phyloP scores from a whole-genome alignment of 2,113 vertebrate species.

The Ivindomyrus marchei region DNA sequence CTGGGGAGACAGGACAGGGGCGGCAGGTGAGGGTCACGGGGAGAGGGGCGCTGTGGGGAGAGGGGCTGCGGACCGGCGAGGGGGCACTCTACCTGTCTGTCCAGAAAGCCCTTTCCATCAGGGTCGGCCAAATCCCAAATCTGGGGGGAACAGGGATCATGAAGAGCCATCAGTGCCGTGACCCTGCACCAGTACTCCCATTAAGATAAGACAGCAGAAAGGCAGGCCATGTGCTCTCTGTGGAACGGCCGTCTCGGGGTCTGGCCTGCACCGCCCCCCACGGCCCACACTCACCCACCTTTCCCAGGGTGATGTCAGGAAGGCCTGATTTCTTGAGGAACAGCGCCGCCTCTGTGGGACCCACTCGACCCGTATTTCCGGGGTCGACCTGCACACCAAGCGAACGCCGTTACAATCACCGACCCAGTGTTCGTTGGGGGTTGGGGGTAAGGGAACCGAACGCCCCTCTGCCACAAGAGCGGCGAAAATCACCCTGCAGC shows the following conservation, averaged over 20 bases:
- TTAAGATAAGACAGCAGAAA: not conserved
- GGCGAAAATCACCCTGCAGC: not conserved
- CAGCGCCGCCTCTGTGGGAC: conserved; percentile 84
- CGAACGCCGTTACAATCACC: not conserved
- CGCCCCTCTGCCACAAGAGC: not conserved
- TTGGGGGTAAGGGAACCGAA: not conserved
- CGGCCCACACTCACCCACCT: conserved; percentile 60
- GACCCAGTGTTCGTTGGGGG: not conserved
- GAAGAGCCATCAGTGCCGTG: not conserved
- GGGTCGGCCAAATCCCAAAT: conserved; percentile 98
- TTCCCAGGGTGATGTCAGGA: conserved; percentile 81
- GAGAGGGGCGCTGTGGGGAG: not conserved
- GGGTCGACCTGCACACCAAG: conserved; percentile 78
- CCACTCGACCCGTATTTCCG: conserved; percentile 78
- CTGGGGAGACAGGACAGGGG: conserved; percentile 44
- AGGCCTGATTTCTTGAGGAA: conserved; percentile 95
- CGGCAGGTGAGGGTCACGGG: not conserved
- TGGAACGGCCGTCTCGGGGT: not conserved
- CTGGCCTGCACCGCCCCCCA: not conserved
- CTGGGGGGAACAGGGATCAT: conserved; percentile 46
- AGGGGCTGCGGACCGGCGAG: not conserved
- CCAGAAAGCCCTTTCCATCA: conserved; percentile 91
- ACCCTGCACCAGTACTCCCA: not conserved
- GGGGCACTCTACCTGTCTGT: conserved; percentile 76
- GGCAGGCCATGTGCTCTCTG: not conserved